A percentile compares a stretch with the other conserved stretches of the same genome.
phyloP scores from a whole-genome alignment of 2,888 invertebrate species.

The Syrista parreyssii region DNA sequence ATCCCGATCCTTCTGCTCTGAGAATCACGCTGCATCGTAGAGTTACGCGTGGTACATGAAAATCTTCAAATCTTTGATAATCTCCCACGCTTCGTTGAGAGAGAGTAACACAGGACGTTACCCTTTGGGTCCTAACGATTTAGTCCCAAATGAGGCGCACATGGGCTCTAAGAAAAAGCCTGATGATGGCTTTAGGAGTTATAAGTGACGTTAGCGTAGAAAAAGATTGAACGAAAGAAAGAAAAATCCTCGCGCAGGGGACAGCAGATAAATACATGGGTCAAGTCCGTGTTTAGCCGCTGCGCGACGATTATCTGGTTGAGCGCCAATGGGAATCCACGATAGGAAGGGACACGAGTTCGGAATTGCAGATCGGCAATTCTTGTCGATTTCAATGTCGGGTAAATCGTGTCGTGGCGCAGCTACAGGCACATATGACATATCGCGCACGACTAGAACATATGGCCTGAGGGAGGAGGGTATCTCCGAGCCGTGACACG shows the following conservation, averaged over 20 bases:
- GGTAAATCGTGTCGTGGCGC: too few relatives aligned
- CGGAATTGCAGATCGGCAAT: neutral
- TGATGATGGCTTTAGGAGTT: conserved; percentile 12
- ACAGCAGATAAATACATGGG: neutral
- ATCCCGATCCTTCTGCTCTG: neutral
- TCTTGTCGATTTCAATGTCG: neutral
- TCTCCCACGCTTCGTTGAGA: neutral
- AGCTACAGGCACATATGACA: neutral
- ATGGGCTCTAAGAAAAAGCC: neutral
- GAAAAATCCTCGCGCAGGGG: neutral
- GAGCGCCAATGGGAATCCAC: neutral
- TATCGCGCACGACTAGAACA: neutral
- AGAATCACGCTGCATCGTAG: neutral
- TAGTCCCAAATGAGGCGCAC: neutral
- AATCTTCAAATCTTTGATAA: neutral
- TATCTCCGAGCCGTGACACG: neutral
- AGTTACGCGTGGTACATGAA: neutral
- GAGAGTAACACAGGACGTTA: neutral
- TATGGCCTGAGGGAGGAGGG: neutral
- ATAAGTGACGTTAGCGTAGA: conserved; percentile 19
- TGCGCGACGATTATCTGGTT: neutral
- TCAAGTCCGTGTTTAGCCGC: neutral
- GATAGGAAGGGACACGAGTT: neutral
- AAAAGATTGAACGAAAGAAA: conserved; percentile 3
- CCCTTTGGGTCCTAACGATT: neutral